Evolutionary conservation across 1,140 invertebrate genomes (phyloP), one percentile per base, ranked within the genome.

Genomic region (Scaptomyza montana): DNA sequence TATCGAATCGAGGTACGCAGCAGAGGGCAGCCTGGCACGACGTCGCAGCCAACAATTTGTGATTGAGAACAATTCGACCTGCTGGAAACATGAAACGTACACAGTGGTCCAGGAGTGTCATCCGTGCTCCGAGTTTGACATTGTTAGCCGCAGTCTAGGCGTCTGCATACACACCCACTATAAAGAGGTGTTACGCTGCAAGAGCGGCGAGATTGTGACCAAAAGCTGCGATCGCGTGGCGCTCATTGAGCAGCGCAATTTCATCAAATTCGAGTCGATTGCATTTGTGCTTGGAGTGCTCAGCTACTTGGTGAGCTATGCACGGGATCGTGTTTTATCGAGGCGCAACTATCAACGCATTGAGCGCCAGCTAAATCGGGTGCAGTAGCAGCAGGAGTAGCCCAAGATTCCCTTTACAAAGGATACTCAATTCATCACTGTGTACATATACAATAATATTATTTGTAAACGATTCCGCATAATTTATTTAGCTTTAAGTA

Each of bases 251-350:
- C 95, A 96, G 90, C 92, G 93, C 61, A 94, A 95, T 47, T 98
- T 97, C 92, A 97, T 97, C 94, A 95, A 96, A 81, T 98, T 98
- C 91, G 95, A 97, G 86, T 93, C 93, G 10, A 94, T 95, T 68
- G 95, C 95, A 92, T 95, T 97, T 78, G 89, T 94, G 0, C 59
- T 95, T 33, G 95, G 95, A 8, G 70, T 96, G 95, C 25, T 94
- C 89, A 62, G 63, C 78, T 91, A 89, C 28, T 60, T 89, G 12
- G 55, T 86, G 2, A 86, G 87, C 47, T 91, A 89, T 77, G 75
- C 87, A 3, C 63, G 91, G 0, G 82, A 92, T 62, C 76, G 90
- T 13, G 61, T 90, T 28, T 57, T 93, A 28, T 92, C 92, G 56
- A 85, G 93, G 33, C 77, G 93, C 6, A 92, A 92, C 55, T 76